A percentile compares a stretch with the other conserved stretches of the same genome.
Evolutionary conservation across 2,888 invertebrate genomes (phyloP).

Genomic region (Amblyteles armatorius): DNA sequence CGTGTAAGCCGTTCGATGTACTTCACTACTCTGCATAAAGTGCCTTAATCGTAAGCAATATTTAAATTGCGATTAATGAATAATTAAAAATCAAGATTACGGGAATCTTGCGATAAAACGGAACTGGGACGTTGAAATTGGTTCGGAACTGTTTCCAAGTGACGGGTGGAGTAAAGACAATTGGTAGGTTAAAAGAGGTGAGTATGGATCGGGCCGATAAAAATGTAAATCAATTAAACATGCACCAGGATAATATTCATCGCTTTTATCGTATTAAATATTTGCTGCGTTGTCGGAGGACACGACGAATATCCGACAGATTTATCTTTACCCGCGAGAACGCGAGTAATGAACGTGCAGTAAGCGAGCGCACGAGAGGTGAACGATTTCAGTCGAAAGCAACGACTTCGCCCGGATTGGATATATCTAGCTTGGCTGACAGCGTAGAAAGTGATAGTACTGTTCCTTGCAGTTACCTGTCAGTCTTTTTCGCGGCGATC

Average conservation of each 20-base stretch:
- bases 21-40: too few relatives aligned
- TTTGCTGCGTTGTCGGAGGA: neutral
- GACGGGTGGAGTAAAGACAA: too few relatives aligned
- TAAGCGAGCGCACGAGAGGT: conserved; percentile 49
- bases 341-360: conserved; percentile 39
- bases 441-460: conserved; percentile 73
- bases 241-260: too few relatives aligned
- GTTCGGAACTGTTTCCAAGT: too few relatives aligned
- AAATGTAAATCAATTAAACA: too few relatives aligned
- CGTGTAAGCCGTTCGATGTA: too few relatives aligned
- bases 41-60: too few relatives aligned
- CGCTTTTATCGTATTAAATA: neutral
- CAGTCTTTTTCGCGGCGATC: conserved; percentile 57
- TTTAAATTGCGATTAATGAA: too few relatives aligned
- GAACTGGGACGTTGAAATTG: too few relatives aligned
- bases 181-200: neutral
- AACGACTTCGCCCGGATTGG: conserved; percentile 61
- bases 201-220: neutral
- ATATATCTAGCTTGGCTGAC: conserved; percentile 65
- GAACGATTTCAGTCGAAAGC: conserved; percentile 63
- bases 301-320: neutral
- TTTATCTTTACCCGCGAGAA: conserved; percentile 1
- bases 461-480: conserved; percentile 70
- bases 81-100: too few relatives aligned
- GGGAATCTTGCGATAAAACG: too few relatives aligned